Percentiles rank a stretch among this genome's conserved stretches.
These are phyloP conservation scores for Eudasyphora cyanicolor DNA, from an alignment of 2,888 invertebrate species.

Conservation along the genomic window DNA sequence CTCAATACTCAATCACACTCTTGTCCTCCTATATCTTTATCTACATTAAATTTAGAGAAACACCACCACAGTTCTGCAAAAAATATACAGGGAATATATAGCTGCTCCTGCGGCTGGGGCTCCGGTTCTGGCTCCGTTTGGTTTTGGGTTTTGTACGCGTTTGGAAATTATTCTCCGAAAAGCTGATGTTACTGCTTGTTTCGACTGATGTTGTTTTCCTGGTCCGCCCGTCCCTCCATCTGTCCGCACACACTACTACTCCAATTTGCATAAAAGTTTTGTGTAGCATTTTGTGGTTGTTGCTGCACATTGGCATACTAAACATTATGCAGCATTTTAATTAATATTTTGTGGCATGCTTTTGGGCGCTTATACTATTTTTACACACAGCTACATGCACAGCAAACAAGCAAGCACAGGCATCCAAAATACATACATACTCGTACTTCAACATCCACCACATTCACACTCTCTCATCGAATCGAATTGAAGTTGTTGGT, in stretches of 20 bases:
- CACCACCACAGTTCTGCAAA: constrained; percentile 1
- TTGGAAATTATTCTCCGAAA: constrained; percentile 7
- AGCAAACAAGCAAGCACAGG: neutral
- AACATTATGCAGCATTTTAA: constrained; percentile 67
- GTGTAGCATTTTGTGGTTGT: constrained; percentile 52
- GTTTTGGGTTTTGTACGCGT: too few relatives aligned
- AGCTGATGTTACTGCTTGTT: constrained; percentile 17
- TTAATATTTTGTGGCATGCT: constrained; percentile 67
- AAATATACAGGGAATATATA: neutral
- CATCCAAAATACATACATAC: neutral
- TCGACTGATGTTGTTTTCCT: constrained; percentile 40
- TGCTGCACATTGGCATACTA: constrained; percentile 61
- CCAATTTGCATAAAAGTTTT: constrained; percentile 65
- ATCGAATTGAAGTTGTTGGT: neutral
- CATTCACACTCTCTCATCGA: neutral
- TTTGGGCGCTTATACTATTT: constrained; percentile 60
- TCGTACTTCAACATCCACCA: neutral
- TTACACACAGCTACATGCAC: neutral
- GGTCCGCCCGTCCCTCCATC: constrained; percentile 33
- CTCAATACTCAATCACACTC: neutral
- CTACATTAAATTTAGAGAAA: constrained; percentile 34
- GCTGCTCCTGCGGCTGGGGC: neutral
- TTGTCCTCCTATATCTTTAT: constrained; percentile 12
- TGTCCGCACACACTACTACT: constrained; percentile 62
- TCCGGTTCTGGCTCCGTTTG: too few relatives aligned